Base-by-base conservation (phyloP, 1,140 invertebrate genomes). In the Steinernema feltiae region DNA sequence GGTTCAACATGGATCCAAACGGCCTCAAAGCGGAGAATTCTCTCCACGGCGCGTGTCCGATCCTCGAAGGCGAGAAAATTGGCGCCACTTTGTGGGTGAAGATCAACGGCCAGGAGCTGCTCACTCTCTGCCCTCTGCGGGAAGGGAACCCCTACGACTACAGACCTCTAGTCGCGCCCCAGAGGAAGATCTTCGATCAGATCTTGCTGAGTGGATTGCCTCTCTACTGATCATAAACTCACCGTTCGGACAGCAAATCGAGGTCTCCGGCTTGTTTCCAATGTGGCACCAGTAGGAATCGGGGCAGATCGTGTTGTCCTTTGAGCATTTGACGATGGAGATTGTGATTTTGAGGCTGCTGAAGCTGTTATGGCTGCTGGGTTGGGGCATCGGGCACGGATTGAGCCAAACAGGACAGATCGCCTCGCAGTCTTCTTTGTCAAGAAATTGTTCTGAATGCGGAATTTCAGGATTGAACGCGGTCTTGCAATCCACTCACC, bases 241-340 rank as follows among this genome's bases (percentile, higher is more conserved):
- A 81, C 80, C 81, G 79, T 82, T 82, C 1, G 81, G 81, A 77
- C 81, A 82, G 63, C 81, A 82, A 18, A 82, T 77, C n/a, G 81
- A 78, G 0, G 81, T 82, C 21, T 82, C 79, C 17, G 46, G 63
- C 15, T 70, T 77, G 15, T 71, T 74, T 73, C 79, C 81, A 69
- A 80, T 35, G 30, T 82, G 81, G 31, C 81, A 82, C 81, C 81
- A 82, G 24, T 77, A 77, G 17, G 74, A 48, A 30, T 75, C 35
- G 21, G 80, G 80, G 35, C 81, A 82, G n/a, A 73, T 35, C 31
- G 41, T 48, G 70, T 53, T 73, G 12, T 30, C 24, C 70, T n/a
- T 79, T 74, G 31, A 74, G 48, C 17, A 29, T 46, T 29, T 48
- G 17, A 53, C 27, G 30, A 63, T 12, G 30, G 27, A 48, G 53